Conservation (phyloP, 2,888 invertebrate genomes). For the Sphaeridia pumilis region DNA sequence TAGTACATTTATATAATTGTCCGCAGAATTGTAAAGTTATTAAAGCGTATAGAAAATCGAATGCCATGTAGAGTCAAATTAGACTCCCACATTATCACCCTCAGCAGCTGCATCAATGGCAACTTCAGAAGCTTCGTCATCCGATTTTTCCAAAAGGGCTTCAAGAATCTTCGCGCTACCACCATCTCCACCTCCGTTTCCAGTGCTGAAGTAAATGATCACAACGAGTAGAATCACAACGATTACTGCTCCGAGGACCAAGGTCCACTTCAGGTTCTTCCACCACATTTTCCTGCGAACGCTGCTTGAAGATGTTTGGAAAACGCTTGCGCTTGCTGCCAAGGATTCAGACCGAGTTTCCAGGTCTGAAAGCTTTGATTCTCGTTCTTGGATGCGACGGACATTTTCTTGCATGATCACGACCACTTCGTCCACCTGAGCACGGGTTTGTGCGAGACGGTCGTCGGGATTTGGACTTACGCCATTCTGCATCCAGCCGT, state of each 20-base stretch:
- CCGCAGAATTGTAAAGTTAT: no score
- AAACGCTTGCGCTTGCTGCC: not conserved
- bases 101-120: no score
- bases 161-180: no score
- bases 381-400: not conserved
- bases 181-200: not conserved
- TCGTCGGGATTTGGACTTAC: not conserved
- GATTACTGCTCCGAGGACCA: not conserved
- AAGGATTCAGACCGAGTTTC: not conserved
- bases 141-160: no score
- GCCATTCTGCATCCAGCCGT: not conserved
- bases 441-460: not conserved
- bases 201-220: not conserved
- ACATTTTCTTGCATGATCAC: not conserved
- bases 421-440: not conserved
- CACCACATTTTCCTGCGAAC: not conserved
- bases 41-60: no score
- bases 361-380: not conserved
- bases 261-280: not conserved
- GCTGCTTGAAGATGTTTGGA: not conserved
- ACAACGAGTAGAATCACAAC: not conserved
- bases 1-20: no score
- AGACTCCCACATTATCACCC: no score
- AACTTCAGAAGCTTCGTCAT: no score
- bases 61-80: no score